phyloP scores from a whole-genome alignment of 2,797 vertebrate species.

The Betta splendens region DNA sequence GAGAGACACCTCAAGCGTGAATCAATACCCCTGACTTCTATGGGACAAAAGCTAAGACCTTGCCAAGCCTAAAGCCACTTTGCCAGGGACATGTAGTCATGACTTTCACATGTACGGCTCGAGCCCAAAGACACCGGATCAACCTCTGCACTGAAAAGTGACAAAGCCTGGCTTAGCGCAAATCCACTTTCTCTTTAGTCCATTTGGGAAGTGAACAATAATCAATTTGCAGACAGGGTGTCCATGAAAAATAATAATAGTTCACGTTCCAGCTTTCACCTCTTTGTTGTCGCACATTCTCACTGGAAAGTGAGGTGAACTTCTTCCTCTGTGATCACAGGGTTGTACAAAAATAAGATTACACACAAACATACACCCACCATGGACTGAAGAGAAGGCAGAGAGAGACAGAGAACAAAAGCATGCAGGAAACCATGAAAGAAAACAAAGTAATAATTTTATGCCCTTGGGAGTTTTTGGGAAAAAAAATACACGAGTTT shows the following conservation, averaged over 20 bases:
- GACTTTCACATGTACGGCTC: constrained; percentile 62
- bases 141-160: constrained; percentile 32
- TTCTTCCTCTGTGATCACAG: constrained; percentile 13
- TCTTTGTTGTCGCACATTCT: constrained; percentile 35
- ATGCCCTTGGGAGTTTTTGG: constrained; percentile 20
- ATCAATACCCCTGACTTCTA: constrained; percentile 79
- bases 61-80: constrained; percentile 61
- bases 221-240: constrained; percentile 1
- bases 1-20: constrained; percentile 73
- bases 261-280: constrained; percentile 25
- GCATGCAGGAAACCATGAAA: constrained; percentile 36
- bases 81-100: constrained; percentile 65
- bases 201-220: constrained; percentile 9
- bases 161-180: constrained; percentile 32
- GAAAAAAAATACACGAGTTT: constrained; percentile 18
- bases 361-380: constrained; percentile 51
- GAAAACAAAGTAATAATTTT: constrained; percentile 27
- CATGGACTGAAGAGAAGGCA: constrained; percentile 18
- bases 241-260: not conserved
- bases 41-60: constrained; percentile 77
- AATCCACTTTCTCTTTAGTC: constrained; percentile 28
- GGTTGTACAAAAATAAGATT: constrained; percentile 28
- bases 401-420: constrained; percentile 14
- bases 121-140: constrained; percentile 46
- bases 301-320: constrained; percentile 36